phyloP scores from a whole-genome alignment of 2,797 vertebrate genomes.

The Sternarchorhynchus goeldii region DNA sequence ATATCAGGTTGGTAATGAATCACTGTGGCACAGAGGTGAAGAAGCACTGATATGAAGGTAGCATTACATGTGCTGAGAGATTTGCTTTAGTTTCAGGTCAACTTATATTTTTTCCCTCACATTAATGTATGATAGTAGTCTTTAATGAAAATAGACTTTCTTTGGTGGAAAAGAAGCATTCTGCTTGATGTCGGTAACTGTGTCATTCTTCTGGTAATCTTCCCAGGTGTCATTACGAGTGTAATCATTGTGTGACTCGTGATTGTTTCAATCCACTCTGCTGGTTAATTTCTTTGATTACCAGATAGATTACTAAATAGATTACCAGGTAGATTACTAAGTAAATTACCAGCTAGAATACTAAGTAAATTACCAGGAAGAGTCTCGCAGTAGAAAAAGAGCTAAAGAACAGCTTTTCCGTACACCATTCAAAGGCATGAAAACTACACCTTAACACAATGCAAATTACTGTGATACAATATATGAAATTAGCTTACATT shows the following conservation, averaged over 20 bases:
- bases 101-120: neutral
- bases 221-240: conserved; percentile 36
- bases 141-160: neutral
- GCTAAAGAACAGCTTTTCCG: too few relatives aligned
- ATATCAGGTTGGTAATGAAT: conserved; percentile 11
- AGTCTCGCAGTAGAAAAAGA: conserved; percentile 6
- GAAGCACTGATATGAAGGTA: conserved; percentile 17
- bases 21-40: neutral
- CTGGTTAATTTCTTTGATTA: conserved; percentile 39
- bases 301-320: neutral
- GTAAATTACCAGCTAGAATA: too few relatives aligned
- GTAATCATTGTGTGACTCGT: conserved; percentile 42
- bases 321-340: conserved; percentile 24
- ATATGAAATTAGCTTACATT: too few relatives aligned
- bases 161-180: neutral
- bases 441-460: too few relatives aligned
- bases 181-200: neutral
- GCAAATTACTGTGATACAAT: too few relatives aligned
- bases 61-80: conserved; percentile 10
- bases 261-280: conserved; percentile 38
- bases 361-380: conserved; percentile 19
- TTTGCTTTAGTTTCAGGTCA: conserved; percentile 5
- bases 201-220: conserved; percentile 30
- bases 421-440: too few relatives aligned
- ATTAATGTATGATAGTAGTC: neutral